Conservation (phyloP, 2,797 vertebrate genomes). For the Paratrypauchen microcephalus region DNA sequence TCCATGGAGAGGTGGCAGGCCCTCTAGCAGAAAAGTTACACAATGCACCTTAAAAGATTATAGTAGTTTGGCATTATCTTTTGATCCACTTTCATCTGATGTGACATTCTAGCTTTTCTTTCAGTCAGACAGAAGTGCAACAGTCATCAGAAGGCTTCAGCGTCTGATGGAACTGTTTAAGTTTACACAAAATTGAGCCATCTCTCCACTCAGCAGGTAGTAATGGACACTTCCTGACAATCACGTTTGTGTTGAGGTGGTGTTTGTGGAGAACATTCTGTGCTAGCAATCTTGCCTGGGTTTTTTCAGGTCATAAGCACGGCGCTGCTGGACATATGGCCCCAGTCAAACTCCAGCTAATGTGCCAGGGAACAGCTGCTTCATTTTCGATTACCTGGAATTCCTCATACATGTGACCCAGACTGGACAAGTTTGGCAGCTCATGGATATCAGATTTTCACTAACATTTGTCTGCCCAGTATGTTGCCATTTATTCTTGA, state of each 20-base stretch:
- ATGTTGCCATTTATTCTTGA: neutral
- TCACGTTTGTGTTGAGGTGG: conserved; percentile 53
- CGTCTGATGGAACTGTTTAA: conserved; percentile 15
- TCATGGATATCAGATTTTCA: conserved; percentile 18
- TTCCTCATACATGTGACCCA: conserved; percentile 57
- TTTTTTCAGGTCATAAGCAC: conserved; percentile 58
- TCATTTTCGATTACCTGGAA: conserved; percentile 43
- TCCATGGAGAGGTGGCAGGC: neutral
- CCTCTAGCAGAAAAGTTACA: neutral
- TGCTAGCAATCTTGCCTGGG: conserved; percentile 56
- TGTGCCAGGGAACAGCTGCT: conserved; percentile 65
- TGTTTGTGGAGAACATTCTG: conserved; percentile 52
- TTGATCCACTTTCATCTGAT: neutral
- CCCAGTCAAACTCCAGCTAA: conserved; percentile 63
- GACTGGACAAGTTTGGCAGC: conserved; percentile 36
- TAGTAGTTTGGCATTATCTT: neutral
- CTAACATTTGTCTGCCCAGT: neutral
- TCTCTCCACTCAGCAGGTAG: conserved; percentile 52
- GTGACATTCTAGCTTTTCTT: neutral
- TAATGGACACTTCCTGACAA: conserved; percentile 50
- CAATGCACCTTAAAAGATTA: neutral
- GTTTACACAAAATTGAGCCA: conserved; percentile 30
- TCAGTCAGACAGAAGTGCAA: neutral
- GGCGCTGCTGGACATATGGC: conserved; percentile 68
- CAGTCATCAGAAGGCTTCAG: neutral